phyloP scores from a whole-genome alignment of 2,113 vertebrate species.

The Anhinga anhinga region DNA sequence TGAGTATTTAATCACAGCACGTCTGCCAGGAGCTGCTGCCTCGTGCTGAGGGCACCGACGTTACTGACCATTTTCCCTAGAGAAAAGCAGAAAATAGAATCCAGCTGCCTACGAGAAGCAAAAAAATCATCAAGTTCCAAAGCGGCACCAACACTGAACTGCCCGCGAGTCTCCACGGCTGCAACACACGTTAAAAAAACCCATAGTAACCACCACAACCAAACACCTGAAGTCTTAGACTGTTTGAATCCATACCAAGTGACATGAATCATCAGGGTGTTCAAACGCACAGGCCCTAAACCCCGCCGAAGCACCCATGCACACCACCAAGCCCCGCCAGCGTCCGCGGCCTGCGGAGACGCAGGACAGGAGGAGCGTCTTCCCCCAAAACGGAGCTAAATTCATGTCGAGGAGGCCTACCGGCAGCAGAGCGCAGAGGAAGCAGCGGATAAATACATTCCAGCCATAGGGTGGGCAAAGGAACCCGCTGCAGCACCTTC shows the following conservation, averaged over 20 bases:
- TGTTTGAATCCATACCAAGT: accelerated
- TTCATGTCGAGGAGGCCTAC: accelerated
- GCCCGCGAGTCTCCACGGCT: neutral
- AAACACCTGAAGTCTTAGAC: neutral
- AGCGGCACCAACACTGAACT: accelerated
- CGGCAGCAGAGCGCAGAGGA: neutral
- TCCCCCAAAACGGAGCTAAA: neutral
- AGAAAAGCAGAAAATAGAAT: neutral
- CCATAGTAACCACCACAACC: accelerated
- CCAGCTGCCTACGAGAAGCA: neutral
- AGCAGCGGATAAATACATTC: accelerated
- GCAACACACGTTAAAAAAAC: accelerated
- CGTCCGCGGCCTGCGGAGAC: accelerated
- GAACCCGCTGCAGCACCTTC: neutral
- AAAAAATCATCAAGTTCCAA: neutral
- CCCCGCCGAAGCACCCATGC: accelerated
- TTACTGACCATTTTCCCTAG: neutral
- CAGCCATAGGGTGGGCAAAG: accelerated
- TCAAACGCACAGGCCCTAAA: accelerated
- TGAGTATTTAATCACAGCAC: neutral
- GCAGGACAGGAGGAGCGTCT: accelerated
- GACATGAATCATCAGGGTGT: accelerated
- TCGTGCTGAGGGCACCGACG: neutral
- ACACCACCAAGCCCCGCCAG: neutral
- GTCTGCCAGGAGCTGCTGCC: neutral